A percentile compares a stretch with the other conserved stretches of the same genome.
phyloP scores from a whole-genome alignment of 2,888 invertebrate genomes.

The Drosophila kanekoi region DNA sequence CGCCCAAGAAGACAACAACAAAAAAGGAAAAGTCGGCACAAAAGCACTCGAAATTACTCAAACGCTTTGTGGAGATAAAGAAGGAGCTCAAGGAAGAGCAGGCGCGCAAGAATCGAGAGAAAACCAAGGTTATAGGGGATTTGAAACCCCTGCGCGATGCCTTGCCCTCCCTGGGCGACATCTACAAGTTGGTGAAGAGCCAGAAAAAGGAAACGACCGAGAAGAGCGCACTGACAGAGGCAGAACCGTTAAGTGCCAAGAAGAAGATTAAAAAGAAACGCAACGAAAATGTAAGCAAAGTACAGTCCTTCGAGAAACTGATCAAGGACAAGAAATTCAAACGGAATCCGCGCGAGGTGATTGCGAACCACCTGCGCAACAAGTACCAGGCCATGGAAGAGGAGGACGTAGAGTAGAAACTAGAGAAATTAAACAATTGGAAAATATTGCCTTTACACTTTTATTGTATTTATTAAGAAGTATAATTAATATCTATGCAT shows the following conservation, averaged over 20 bases:
- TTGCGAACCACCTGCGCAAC: slow-evolving; percentile 81
- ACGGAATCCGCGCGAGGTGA: slow-evolving; percentile 80
- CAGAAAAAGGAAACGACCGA: slow-evolving; percentile 59
- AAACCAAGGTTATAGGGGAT: slow-evolving; percentile 79
- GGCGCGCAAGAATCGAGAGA: slow-evolving; percentile 76
- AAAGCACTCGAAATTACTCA: slow-evolving; percentile 80
- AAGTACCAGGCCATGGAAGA: slow-evolving; percentile 72
- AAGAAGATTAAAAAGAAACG: slow-evolving; percentile 79
- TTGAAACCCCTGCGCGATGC: slow-evolving; percentile 83
- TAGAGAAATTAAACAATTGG: slow-evolving; percentile 8
- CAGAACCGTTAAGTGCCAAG: slow-evolving; percentile 64
- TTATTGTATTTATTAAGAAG: slow-evolving; percentile 72
- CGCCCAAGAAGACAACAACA: slow-evolving; percentile 69
- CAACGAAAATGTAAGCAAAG: slow-evolving; percentile 69
- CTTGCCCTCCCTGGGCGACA: slow-evolving; percentile 81
- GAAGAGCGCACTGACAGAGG: slow-evolving; percentile 26
- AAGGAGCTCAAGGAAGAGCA: slow-evolving; percentile 78
- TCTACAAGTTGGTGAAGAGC: slow-evolving; percentile 75
- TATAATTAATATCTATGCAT: slow-evolving; percentile 78
- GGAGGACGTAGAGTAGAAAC: slow-evolving; percentile 27
- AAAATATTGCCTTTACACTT: slow-evolving; percentile 44
- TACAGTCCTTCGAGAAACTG: slow-evolving; percentile 75
- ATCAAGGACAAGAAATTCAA: slow-evolving; percentile 82
- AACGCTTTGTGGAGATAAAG: slow-evolving; percentile 75
- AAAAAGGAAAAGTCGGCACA: slow-evolving; percentile 82